Base-by-base conservation (phyloP, 2,113 vertebrate species). In the Oncorhynchus kisutch region DNA sequence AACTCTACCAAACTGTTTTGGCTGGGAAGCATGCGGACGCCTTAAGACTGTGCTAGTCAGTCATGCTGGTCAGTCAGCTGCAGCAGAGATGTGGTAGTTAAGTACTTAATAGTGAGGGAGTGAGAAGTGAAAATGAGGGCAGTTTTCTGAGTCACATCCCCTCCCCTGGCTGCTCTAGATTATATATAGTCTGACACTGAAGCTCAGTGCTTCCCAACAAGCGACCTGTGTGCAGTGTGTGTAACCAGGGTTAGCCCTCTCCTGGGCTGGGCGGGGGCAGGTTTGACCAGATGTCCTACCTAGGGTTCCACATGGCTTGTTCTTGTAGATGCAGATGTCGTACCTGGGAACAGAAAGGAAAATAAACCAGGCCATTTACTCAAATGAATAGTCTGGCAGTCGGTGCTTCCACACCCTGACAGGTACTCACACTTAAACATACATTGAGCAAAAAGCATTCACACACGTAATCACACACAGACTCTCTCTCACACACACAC, bases 271-370 rank as follows among this genome's bases (percentile, higher is more conserved):
- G 39, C 39, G 9, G 9, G 39, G 39, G 39, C 39, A 11, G 14
- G 4, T 31, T 68, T 64, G 12, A 54, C 34, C 16, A 27, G 4
- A 25, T 66, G 18, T 75, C 87, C 31, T 95, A 99, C 98, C 97
- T 91, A 99, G 85, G 0, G 98, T 99, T 89, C 97, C 98, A 7
- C 98, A 99, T 0, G 98, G 98, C 77, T 99, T 99, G 88, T 99
- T 99, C 94, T 98, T 99, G 90, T 99, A 99, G 92, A 99, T 99
- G 93, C 98, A 99, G 80, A 99, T 99, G 93, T 99, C 98, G 0
- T 99, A 99, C 88, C 98, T 99, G 92, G 25, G 73, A 81, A 76
- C 16, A 65, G 57, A 72, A 87, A 78, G 22, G 5, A 69, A 73
- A 72, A 77, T 27, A 45, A 71, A 73, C 11, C n/a, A 45, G 9